These are phyloP conservation scores for Pogonomyrmex californicus DNA, from an alignment of 1,140 invertebrate genomes.

Conservation along the genomic window DNA sequence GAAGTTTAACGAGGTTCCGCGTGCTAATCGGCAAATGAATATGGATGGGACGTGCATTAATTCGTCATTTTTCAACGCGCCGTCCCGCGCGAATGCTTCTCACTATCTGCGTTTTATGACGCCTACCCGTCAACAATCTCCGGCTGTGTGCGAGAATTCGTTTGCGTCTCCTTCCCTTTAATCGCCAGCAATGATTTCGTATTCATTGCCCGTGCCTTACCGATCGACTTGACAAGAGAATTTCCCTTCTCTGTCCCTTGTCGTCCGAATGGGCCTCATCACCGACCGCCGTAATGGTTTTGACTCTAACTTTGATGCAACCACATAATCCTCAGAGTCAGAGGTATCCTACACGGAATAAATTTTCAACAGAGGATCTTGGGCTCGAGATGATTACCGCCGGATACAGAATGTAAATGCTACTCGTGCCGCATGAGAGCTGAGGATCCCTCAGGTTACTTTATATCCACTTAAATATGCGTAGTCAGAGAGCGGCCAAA, in stretches of 20 bases:
- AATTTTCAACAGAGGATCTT: constrained; percentile 60
- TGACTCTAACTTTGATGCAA: constrained; percentile 69
- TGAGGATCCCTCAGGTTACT: constrained; percentile 40
- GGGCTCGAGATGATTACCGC: constrained; percentile 54
- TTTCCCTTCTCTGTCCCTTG: not conserved
- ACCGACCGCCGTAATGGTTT: constrained; percentile 61
- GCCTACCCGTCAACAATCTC: constrained; percentile 31
- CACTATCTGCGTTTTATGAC: constrained; percentile 1
- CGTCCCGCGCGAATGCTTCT: not conserved
- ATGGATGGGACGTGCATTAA: constrained; percentile 46
- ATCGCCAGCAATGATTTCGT: constrained; percentile 63
- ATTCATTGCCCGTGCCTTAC: constrained; percentile 71
- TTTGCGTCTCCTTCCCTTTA: not conserved
- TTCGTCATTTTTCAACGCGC: constrained; percentile 47
- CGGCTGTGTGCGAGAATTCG: constrained; percentile 24
- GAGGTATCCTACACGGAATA: constrained; percentile 50
- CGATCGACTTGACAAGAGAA: constrained; percentile 66
- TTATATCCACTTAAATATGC: constrained; percentile 61
- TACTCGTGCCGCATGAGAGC: constrained; percentile 41
- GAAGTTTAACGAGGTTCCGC: constrained; percentile 63
- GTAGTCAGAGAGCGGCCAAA: constrained; percentile 42
- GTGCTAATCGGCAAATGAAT: constrained; percentile 40
- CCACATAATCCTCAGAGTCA: constrained; percentile 56
- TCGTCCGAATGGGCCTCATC: constrained; percentile 4
- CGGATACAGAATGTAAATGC: constrained; percentile 63